Base-by-base conservation (phyloP, 2,797 vertebrate genomes). In the Amazonetta brasiliensis region DNA sequence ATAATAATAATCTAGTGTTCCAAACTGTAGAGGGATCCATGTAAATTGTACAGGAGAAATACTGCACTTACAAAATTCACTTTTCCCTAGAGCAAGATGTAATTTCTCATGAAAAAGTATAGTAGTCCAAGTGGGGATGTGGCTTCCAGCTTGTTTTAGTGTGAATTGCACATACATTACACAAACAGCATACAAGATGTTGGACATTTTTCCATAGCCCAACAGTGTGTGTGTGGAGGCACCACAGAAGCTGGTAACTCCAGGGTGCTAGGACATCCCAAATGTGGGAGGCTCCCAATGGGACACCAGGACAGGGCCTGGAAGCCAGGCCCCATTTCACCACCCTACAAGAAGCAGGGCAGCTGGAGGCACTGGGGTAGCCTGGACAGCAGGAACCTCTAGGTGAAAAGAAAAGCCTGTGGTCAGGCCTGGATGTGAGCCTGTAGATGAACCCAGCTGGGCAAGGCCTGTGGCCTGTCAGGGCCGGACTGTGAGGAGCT, bases 261-360 rank as follows among this genome's bases (percentile, higher is more conserved):
- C 28, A 28, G 22, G 14, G 4, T 10, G 3, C 5, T 5, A 4
- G 33, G 52, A 16, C 1, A 46, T 11, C 73, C 20, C 46, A 33
- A 30, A 10, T 5, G 5, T 21, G 11, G 3, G 2, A 1, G 1
- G 1, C 26, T 41, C 2, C 10, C 8, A 3, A 39, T 0, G 1
- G 9, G 8, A 3, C 26, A 44, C n/a, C 35, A 59, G 7, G 10
- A 13, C 33, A 73, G n/a, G 33, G 11, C 30, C 37, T 41, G 17
- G 28, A 28, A 63, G 26, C 28, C 39, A 20, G 28, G 28, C 37
- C 41, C 8, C 1, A 0, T 68, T 19, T 22, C 39, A 25, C 16
- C 4, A 1, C 5, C 31, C 33, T 30, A 68, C 4, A 20, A 52
- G 59, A 12, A 82, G 12, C 15, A 44, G 22, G 19, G 19, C 12